Base-by-base conservation (phyloP, 1,140 invertebrate genomes). In the Leucophenga varia region DNA sequence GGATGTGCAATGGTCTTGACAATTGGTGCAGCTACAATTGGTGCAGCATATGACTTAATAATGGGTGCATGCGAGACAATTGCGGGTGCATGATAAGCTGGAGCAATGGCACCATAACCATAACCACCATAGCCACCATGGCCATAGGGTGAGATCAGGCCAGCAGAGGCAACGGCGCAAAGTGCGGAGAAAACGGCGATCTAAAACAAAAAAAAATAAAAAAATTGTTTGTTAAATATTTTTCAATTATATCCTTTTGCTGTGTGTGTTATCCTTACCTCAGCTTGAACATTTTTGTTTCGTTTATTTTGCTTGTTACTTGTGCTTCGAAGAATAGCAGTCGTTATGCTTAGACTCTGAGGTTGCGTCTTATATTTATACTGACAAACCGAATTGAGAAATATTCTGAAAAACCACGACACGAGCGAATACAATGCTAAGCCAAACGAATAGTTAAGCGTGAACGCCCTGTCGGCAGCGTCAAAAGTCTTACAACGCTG, bases 221-320 rank as follows among this genome's bases (percentile, higher is more conserved):
- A 32, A 17, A 34, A 31, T 45, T 13, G 13, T 21, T 10, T 22
- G n/a, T 40, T 19, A 21, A 7, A 28, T 19, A 39, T 17, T 14
- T 18, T 20, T 31, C 12, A 47, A 17, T 9, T n/a, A n/a, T n/a
- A 3, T 46, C 38, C 37, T 49, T 55, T 44, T 54, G n/a, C n/a
- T n/a, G n/a, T 36, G 16, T 2, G 30, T 39, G 28, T 31, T 48
- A 30, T 28, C 22, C 70, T 73, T 73, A 73, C 71, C n/a, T n/a
- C 71, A 73, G 55, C 57, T 73, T 73, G 61, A 73, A 73, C 71
- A 73, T 73, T 52, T 73, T 73, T 55, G 8, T 47, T 22, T 32
- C 52, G 47, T 38, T 43, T 47, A 30, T 20, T 54, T 40, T 12
- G 47, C 37, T 52, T 38, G 36, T 51, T 67, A 54, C 63, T 65